Percentiles rank a stretch among this genome's conserved stretches.
These are phyloP conservation scores for Hormiphora californensis DNA, from an alignment of 37 sponge, comb jelly and placozoan genomes.

Conservation along the genomic window DNA sequence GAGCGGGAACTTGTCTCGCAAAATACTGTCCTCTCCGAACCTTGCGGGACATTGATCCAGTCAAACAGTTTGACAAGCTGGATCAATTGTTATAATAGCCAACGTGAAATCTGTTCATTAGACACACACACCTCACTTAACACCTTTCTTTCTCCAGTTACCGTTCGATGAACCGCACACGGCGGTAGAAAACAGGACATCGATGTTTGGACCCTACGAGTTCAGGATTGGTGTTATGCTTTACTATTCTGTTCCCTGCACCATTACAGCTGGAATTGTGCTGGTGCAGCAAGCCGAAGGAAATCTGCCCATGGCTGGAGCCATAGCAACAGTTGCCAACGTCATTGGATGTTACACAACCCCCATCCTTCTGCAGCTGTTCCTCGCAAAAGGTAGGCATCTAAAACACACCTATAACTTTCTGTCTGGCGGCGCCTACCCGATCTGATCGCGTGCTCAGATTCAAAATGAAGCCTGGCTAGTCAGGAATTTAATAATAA, in stretches of 20 bases:
- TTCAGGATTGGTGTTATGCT: slow-evolving; percentile 17
- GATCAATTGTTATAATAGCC: no score
- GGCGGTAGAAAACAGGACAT: neutral
- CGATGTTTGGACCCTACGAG: slow-evolving; percentile 19
- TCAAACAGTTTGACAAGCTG: no score
- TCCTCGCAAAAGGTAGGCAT: neutral
- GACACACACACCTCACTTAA: neutral
- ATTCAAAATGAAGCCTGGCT: no score
- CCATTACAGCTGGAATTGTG: slow-evolving; percentile 22
- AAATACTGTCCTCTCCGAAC: no score
- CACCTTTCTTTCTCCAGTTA: neutral
- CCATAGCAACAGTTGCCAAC: slow-evolving; percentile 1
- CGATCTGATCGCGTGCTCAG: no score
- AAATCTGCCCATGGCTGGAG: slow-evolving; percentile 43
- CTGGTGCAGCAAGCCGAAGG: slow-evolving; percentile 19
- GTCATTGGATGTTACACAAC: slow-evolving; percentile 42
- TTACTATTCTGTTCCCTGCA: slow-evolving; percentile 28
- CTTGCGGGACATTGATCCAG: no score
- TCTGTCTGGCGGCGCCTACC: no score
- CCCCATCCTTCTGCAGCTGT: slow-evolving; percentile 10
- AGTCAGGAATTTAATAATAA: no score
- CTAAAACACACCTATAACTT: no score
- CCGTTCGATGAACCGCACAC: neutral
- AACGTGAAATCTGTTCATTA: no score
- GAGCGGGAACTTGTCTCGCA: no score